Evolutionary conservation across 2,888 invertebrate species (phyloP), one percentile per base, ranked within the genome.

Genomic region (Apocheima hispidaria): DNA sequence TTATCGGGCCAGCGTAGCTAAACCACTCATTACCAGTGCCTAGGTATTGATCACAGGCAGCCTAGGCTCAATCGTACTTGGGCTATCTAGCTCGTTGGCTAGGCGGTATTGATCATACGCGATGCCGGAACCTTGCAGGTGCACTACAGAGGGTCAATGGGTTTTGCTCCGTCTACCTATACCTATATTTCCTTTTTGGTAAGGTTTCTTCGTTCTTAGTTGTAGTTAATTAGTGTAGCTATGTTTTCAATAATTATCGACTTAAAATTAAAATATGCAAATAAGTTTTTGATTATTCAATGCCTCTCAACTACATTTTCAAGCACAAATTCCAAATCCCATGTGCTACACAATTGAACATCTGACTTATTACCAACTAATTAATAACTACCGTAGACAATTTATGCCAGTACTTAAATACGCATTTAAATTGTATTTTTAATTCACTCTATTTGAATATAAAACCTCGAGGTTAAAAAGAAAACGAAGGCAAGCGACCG

Each of bases 401-500:
- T 69, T 64, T 71, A 72, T 70, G 66, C 69, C 46, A 63, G 64
- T 66, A 68, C 52, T 76, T 70, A 71, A 77, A 72, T 69, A 69
- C 64, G 56, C 68, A 70, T 74, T 74, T 73, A 74, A 72, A 74
- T 52, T 65, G 56, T 69, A 63, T 71, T 73, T 73, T 70, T 71
- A 70, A 66, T 71, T 60, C 67, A 72, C 67, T 67, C 63, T 64
- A 72, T 75, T 77, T 73, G 68, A 75, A 76, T 74, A 72, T 70
- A 73, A 73, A 71, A 69, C 66, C 71, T 66, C 52, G 30, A 65
- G 66, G 67, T 69, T 72, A 70, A 70, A 75, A 74, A 77, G 74
- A 75, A 75, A 75, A 74, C 69, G 69, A 69, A 73, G 63, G 72
- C 78, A 71, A 73, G 73, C 71, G 68, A 74, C 75, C 79, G 73